Conservation (phyloP, 2,113 vertebrate genomes). For the Pteruthius melanotis region DNA sequence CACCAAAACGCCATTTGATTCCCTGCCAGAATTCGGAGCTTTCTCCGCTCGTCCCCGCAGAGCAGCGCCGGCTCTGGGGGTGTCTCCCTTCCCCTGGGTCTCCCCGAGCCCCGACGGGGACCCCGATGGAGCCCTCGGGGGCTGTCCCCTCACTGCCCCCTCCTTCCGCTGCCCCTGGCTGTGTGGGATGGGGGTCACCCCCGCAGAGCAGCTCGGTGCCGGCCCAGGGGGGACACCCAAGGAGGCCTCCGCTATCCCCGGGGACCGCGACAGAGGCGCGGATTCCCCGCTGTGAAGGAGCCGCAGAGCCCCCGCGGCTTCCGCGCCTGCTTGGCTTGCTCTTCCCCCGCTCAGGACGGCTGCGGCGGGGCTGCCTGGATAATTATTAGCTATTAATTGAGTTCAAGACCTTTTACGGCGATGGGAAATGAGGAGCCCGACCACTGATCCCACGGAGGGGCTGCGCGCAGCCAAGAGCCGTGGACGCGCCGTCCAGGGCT, state of each 20-base stretch:
- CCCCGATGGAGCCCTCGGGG: too few species aligned
- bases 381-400: conserved; percentile 95
- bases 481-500: conserved; percentile 15
- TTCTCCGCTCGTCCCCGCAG: not conserved
- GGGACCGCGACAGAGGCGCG: not conserved
- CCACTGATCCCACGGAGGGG: conserved; percentile 73
- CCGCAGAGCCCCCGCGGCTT: not conserved
- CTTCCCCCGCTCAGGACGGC: conserved; percentile 44
- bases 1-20: not conserved
- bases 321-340: not conserved
- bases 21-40: not conserved
- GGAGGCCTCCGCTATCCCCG: not conserved
- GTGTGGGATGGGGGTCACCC: too few species aligned
- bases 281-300: not conserved
- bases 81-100: rapidly evolving
- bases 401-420: conserved; percentile 85
- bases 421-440: conserved; percentile 82
- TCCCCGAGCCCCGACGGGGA: not conserved
- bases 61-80: not conserved
- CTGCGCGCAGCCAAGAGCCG: conserved; percentile 19
- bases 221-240: not conserved
- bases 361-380: conserved; percentile 67
- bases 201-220: not conserved
- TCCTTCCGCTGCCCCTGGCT: not conserved
- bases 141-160: not conserved